Conservation (phyloP, 2,113 vertebrate genomes). For the Phaethon lepturus region DNA sequence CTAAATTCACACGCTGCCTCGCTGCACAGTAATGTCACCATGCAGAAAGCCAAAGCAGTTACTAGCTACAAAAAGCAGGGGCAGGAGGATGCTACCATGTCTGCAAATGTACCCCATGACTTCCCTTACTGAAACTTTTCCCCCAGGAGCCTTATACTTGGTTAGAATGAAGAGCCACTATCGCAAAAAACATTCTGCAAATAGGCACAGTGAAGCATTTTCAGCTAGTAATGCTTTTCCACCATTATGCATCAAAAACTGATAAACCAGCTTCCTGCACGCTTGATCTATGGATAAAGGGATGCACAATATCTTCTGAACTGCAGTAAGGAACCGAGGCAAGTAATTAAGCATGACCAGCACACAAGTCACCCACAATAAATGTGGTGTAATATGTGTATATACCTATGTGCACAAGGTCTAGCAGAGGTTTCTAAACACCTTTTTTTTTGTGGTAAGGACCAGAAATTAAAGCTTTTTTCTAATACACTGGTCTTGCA, state of each 20-base stretch:
- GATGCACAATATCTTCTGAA: neutral
- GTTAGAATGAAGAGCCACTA: neutral
- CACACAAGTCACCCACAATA: neutral
- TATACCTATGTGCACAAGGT: neutral
- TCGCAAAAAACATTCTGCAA: neutral
- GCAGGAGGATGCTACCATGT: neutral
- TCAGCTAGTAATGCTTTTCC: neutral
- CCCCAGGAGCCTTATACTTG: neutral
- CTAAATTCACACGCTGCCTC: neutral
- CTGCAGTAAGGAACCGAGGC: neutral
- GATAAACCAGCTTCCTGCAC: neutral
- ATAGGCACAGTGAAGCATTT: neutral
- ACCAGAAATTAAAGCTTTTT: neutral
- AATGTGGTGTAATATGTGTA: rapidly evolving
- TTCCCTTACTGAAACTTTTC: neutral
- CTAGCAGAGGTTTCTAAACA: neutral
- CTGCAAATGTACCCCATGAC: neutral
- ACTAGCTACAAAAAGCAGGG: neutral
- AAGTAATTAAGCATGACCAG: neutral
- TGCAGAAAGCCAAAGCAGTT: neutral
- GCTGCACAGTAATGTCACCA: neutral
- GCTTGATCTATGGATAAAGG: neutral
- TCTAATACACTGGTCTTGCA: neutral
- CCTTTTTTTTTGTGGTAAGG: neutral
- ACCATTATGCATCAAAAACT: neutral